These are phyloP conservation scores for Dryobates pubescens DNA, from an alignment of 2,797 vertebrate species.

Conservation along the genomic window DNA sequence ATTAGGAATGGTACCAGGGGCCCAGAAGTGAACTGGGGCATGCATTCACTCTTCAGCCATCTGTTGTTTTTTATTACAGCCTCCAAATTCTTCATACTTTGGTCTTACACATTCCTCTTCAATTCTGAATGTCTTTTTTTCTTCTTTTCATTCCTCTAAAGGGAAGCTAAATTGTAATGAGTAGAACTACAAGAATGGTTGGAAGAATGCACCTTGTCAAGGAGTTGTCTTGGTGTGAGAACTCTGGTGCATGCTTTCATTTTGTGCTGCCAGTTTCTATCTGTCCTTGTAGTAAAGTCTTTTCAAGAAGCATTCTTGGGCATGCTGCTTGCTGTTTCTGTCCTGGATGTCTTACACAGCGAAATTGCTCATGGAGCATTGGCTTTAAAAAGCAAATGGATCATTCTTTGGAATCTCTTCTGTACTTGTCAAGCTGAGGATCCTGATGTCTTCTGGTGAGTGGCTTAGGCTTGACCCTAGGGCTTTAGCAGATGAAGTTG, in stretches of 20 bases:
- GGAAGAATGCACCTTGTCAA: neutral
- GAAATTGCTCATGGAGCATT: neutral
- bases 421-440: neutral
- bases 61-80: conserved; percentile 5
- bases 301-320: neutral
- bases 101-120: neutral
- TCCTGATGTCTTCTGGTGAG: neutral
- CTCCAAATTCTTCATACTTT: neutral
- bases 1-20: neutral
- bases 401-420: neutral
- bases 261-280: neutral
- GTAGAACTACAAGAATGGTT: neutral
- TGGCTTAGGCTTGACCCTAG: neutral
- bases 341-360: neutral
- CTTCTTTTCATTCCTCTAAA: neutral
- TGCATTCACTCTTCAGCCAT: conserved; percentile 42
- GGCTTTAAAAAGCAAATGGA: neutral
- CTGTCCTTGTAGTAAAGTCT: neutral
- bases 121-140: neutral
- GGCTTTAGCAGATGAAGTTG: neutral
- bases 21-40: conserved; percentile 43
- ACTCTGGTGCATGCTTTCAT: fast-evolving
- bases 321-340: neutral
- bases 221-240: fast-evolving
- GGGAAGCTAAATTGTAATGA: neutral